Conservation (phyloP, 2,797 vertebrate species). For the Phataginus tetradactyla region DNA sequence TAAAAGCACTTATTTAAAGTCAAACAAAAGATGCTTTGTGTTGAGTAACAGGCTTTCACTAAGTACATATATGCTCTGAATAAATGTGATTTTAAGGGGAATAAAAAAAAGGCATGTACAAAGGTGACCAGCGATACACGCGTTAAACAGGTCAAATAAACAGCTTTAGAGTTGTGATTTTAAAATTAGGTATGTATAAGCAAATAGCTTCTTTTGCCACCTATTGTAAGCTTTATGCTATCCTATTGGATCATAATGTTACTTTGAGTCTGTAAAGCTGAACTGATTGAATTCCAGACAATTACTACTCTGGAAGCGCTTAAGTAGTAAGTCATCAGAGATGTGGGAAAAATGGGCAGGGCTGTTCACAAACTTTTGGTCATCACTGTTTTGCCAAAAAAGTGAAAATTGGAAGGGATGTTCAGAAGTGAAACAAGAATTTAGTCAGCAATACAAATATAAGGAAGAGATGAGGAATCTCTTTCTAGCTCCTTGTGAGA, state of each 20-base stretch:
- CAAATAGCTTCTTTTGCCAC: not conserved
- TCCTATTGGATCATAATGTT: not conserved
- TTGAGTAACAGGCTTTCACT: constrained; percentile 40
- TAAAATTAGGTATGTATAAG: constrained; percentile 19
- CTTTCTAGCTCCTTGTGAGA: not conserved
- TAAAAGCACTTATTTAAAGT: constrained; percentile 61
- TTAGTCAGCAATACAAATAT: not conserved
- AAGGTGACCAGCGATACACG: not conserved
- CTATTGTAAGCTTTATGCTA: not conserved
- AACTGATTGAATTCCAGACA: constrained; percentile 14
- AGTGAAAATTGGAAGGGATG: not conserved
- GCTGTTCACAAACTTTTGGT: not conserved
- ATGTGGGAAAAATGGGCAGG: not conserved
- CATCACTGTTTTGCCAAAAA: not conserved
- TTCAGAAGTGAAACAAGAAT: not conserved
- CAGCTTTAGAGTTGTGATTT: constrained; percentile 29
- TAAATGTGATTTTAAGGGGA: constrained; percentile 42
- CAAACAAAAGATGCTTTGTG: constrained; percentile 53
- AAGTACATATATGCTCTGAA: constrained; percentile 49
- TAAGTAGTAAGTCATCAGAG: not conserved
- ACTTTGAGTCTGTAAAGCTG: not conserved
- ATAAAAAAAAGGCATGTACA: not conserved
- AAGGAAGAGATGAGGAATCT: not conserved
- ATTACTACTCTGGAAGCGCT: not conserved
- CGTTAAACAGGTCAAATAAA: constrained; percentile 8